Percentiles rank a stretch among this genome's conserved stretches.
Evolutionary conservation across 2,113 vertebrate species (phyloP).

Genomic region (Phylloscopus whistleri): DNA sequence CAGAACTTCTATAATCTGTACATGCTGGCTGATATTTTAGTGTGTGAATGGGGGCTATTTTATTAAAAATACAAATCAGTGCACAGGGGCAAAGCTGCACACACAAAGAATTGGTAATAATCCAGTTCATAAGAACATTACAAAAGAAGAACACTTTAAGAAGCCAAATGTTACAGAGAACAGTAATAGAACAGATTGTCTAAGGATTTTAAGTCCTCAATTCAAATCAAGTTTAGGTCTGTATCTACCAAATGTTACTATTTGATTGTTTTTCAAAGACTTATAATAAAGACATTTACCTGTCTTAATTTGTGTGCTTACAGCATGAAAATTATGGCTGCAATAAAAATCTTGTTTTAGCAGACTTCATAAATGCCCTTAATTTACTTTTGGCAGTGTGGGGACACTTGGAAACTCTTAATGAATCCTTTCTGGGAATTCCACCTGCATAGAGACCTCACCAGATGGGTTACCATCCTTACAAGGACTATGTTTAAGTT

Average conservation of each 20-base stretch:
- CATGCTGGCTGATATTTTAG: not conserved
- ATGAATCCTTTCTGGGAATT: not conserved
- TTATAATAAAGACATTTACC: not conserved
- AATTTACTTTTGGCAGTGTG: not conserved
- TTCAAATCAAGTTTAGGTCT: not conserved
- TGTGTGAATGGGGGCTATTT: not conserved
- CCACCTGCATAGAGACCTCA: not conserved
- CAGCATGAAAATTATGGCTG: not conserved
- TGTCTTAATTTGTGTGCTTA: not conserved
- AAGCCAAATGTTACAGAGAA: not conserved
- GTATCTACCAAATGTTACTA: not conserved
- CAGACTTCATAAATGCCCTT: not conserved
- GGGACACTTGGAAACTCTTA: not conserved
- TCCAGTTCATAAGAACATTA: not conserved
- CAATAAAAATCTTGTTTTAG: not conserved
- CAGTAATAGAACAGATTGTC: not conserved
- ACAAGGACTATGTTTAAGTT: not conserved
- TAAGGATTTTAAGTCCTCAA: not conserved
- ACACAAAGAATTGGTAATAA: not conserved
- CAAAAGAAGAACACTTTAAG: not conserved
- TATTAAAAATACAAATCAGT: not conserved
- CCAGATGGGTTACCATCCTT: not conserved
- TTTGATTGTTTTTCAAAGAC: not conserved
- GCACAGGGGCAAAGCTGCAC: not conserved
- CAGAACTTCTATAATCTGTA: not conserved